Evolutionary conservation across 2,113 vertebrate species (phyloP).

Genomic region (Oreochromis spilurus): DNA sequence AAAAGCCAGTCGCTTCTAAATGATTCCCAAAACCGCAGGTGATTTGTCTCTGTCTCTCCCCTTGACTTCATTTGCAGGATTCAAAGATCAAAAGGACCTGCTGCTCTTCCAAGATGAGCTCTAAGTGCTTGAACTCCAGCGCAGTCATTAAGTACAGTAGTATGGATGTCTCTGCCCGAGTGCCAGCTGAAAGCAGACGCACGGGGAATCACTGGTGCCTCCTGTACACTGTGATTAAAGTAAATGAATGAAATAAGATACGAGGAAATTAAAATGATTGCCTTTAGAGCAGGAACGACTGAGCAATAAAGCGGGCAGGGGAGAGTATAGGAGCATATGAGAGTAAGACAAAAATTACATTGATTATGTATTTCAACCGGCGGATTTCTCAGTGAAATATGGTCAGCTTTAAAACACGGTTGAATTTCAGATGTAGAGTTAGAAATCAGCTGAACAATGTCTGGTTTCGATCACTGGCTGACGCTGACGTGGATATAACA

Average conservation of each 20-base stretch:
- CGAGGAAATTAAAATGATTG: slow-evolving; percentile 73
- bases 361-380: slow-evolving; percentile 51
- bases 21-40: slow-evolving; percentile 63
- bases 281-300: slow-evolving; percentile 56
- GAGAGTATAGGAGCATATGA: slow-evolving; percentile 17
- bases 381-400: slow-evolving; percentile 44
- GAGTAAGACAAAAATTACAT: slow-evolving; percentile 54
- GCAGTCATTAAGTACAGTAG: slow-evolving; percentile 52
- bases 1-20: slow-evolving; percentile 43
- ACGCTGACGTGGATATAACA: slow-evolving; percentile 21
- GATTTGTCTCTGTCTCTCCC: slow-evolving; percentile 55
- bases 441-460: slow-evolving; percentile 42
- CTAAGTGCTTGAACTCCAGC: slow-evolving; percentile 49
- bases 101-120: slow-evolving; percentile 54
- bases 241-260: slow-evolving; percentile 73
- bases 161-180: slow-evolving; percentile 51
- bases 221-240: slow-evolving; percentile 71
- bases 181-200: slow-evolving; percentile 41
- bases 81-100: slow-evolving; percentile 55
- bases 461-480: slow-evolving; percentile 52
- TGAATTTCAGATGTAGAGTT: slow-evolving; percentile 25
- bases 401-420: slow-evolving; percentile 44
- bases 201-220: slow-evolving; percentile 63
- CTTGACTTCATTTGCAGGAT: slow-evolving; percentile 56
- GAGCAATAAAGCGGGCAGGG: slow-evolving; percentile 45